Evolutionary conservation across 2,888 invertebrate genomes (phyloP), one percentile per base, ranked within the genome.

Genomic region (Philereme vetulata): DNA sequence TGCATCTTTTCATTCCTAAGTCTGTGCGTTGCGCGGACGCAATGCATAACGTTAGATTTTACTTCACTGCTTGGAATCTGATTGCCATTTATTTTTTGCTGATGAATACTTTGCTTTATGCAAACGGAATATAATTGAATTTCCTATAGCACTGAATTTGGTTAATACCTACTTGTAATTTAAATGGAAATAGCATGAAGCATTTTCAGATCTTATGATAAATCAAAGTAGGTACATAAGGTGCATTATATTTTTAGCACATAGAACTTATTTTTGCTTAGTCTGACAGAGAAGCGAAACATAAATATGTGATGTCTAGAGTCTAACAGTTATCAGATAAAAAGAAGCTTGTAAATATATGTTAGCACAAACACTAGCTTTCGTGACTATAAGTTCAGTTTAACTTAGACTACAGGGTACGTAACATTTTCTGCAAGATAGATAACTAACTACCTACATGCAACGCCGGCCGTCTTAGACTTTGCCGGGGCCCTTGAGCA

Each of bases 51-150:
- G 64, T 56, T 70, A 66, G 67, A 70, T 72, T 62, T 69, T 69
- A 66, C 72, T 68, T 70, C 62, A 56, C 68, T 62, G 64, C 72
- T 69, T 66, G 68, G 68, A 75, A 67, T 67, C 67, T 75, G 61
- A 64, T 60, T 66, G 60, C 56, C 62, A 64, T 62, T 56, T 60
- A 45, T 58, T 10, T 47, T 38, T n/a, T 48, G 63, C 36, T 59
- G 49, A 38, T 5, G 51, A 47, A 64, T 54, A 51, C 36, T 59
- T 9, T 35, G 42, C 55, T 50, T 57, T 66, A 60, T 43, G n/a
- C 6, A 5, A n/a, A 34, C 6, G 53, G 8, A 2, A 7, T 62
- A 52, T 5, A 45, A 33, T 38, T 35, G n/a, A 50, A 21, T 54
- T 42, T 60, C 3, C 36, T 8, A 38, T 62, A 32, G 40, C n/a